These are phyloP conservation scores for Eurystomus glaucurus DNA, from an alignment of 2,797 vertebrate species.

Conservation along the genomic window DNA sequence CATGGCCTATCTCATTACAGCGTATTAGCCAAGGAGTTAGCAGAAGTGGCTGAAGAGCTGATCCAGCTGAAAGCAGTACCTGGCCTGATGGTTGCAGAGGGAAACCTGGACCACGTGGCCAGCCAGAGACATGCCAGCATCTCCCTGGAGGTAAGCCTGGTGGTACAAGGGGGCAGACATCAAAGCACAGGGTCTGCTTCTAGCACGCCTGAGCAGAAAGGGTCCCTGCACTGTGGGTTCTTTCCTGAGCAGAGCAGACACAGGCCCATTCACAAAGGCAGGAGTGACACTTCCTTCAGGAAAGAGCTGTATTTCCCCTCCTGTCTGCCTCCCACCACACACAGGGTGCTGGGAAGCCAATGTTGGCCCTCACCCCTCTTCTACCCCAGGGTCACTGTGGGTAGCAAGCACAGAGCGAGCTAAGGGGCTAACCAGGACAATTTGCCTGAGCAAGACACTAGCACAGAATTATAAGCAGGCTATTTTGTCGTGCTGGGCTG, in stretches of 20 bases:
- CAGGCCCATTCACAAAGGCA: background rate
- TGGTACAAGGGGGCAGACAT: accelerated
- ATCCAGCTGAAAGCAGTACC: conserved; percentile 84
- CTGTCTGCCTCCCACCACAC: background rate
- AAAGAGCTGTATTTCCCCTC: background rate
- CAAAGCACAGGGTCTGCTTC: accelerated
- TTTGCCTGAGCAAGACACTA: background rate
- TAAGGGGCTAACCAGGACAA: background rate
- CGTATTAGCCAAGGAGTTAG: conserved; percentile 80
- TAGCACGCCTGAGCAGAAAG: background rate
- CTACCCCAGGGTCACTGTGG: background rate
- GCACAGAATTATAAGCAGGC: background rate
- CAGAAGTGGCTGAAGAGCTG: conserved; percentile 82
- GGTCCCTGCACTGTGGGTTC: background rate
- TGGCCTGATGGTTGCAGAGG: conserved; percentile 85
- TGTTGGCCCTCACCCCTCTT: background rate
- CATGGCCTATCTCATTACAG: conserved; percentile 70
- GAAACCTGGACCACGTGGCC: conserved; percentile 86
- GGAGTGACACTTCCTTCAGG: background rate
- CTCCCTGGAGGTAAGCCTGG: conserved; percentile 83
- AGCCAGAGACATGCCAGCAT: conserved; percentile 89
- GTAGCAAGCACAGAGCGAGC: background rate
- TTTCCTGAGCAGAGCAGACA: background rate
- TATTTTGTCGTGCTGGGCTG: background rate
- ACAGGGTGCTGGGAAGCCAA: background rate